Evolutionary conservation across 2,888 invertebrate genomes (phyloP).

Genomic region (Cosmia trapezina): DNA sequence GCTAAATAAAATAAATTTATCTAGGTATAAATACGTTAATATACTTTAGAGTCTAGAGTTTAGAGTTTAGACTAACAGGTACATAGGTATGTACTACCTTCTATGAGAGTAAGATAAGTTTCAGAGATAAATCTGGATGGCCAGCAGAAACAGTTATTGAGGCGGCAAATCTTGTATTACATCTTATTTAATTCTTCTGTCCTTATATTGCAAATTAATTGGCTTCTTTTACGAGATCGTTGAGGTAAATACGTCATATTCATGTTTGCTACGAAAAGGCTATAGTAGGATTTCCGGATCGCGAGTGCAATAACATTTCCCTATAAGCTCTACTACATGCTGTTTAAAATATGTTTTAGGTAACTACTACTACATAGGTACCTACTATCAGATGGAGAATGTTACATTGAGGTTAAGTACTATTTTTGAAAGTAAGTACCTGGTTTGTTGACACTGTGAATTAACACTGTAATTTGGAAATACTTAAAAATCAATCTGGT

Average conservation of each 20-base stretch:
- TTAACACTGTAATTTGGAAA: no score
- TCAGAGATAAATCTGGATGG: not conserved
- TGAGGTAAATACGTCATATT: not conserved
- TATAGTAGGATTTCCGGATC: no score
- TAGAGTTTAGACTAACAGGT: not conserved
- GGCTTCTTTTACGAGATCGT: not conserved
- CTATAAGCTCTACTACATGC: no score
- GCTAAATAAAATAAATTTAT: no score
- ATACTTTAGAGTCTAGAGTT: no score
- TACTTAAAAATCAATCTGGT: no score
- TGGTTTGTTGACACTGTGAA: no score
- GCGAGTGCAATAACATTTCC: not conserved
- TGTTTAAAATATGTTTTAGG: not conserved
- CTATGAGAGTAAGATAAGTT: not conserved
- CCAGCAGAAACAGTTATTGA: not conserved
- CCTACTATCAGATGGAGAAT: not conserved
- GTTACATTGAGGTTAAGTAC: not conserved
- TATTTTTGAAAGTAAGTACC: no score
- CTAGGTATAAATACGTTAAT: not conserved
- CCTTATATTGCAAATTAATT: not conserved
- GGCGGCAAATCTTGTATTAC: not conserved
- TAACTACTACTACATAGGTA: no score
- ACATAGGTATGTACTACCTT: not conserved
- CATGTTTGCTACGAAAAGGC: no score
- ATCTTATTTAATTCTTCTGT: not conserved